Base-by-base conservation (phyloP, 2,888 invertebrate genomes). In the Stenchaetothrips biformis region DNA sequence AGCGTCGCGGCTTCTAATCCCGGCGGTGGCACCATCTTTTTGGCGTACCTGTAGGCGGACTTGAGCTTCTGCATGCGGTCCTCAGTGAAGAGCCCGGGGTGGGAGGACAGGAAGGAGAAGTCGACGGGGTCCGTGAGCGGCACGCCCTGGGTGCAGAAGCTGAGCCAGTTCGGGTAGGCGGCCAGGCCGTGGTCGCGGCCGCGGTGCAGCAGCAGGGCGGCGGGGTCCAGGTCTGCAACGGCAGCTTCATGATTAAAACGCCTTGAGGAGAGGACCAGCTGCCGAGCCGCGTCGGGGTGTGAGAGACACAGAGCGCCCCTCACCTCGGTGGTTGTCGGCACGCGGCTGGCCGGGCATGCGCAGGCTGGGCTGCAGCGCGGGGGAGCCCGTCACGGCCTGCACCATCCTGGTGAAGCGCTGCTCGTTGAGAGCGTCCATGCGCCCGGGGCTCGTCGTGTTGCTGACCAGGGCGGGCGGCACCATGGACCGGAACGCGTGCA, bases 401-500 rank as follows among this genome's bases (percentile, higher is more conserved):
- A 94, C 87, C 81, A 90, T 87, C 84, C 87, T 87, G 9, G 87
- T 87, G 80, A 88, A 87, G 80, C 83, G 86, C 79, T 86, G 86
- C 37, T 80, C 79, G 13, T 21, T 49, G 78, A 80, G 88, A 78
- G 89, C 88, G 67, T 74, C 67, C 67, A 74, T 74, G 67, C 67
- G 67, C 25, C 67, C 67, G 25, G 67, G 67, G 80, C 13, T 53
- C 67, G 67, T 74, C 25, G 67, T 74, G 67, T 74, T 81, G 84
- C 86, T 85, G 87, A 93, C 92, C 89, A 93, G 87, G 85, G 89
- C 90, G 48, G 90, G 89, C 49, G 93, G 93, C 84, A 94, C 90
- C 91, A 95, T 92, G 62, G 94, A 93, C 37, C 92, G 89, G 84
- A 95, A 91, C 80, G 93, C 91, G 8, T 93, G 93, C 79, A 93